A percentile compares a stretch with the other conserved stretches of the same genome.
phyloP scores from a whole-genome alignment of 2,113 vertebrate genomes.

The Zapus hudsonius region DNA sequence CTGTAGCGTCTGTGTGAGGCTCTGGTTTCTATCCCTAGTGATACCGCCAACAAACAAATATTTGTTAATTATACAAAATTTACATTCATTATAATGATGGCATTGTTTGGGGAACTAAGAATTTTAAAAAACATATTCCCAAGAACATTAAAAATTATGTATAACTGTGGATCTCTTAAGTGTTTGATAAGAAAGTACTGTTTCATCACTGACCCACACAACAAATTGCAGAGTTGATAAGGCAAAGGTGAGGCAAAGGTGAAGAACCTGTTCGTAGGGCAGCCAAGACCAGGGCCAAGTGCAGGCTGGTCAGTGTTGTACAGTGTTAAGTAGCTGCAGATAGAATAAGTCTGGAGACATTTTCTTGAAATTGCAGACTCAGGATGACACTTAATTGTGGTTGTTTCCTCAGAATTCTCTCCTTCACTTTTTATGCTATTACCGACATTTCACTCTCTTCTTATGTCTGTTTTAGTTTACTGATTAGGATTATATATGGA shows the following conservation, averaged over 20 bases:
- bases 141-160: neutral
- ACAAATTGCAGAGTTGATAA: neutral
- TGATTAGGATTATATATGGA: neutral
- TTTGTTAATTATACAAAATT: conserved; percentile 39
- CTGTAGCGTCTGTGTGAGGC: neutral
- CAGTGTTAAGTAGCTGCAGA: neutral
- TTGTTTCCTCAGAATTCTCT: neutral
- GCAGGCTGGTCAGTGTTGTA: neutral
- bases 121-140: neutral
- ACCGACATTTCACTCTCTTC: neutral
- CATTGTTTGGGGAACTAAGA: conserved; percentile 19
- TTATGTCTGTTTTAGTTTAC: neutral
- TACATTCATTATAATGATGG: neutral
- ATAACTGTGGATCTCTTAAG: neutral
- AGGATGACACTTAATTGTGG: neutral
- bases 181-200: neutral
- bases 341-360: too few relatives aligned
- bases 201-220: neutral
- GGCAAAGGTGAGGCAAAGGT: neutral
- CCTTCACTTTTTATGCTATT: neutral
- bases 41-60: neutral
- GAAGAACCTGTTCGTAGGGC: neutral
- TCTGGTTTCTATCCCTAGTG: too few relatives aligned
- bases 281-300: neutral
- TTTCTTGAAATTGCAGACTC: neutral